These are phyloP conservation scores for Gymnodraco acuticeps DNA, from an alignment of 2,797 vertebrate species.

Conservation along the genomic window DNA sequence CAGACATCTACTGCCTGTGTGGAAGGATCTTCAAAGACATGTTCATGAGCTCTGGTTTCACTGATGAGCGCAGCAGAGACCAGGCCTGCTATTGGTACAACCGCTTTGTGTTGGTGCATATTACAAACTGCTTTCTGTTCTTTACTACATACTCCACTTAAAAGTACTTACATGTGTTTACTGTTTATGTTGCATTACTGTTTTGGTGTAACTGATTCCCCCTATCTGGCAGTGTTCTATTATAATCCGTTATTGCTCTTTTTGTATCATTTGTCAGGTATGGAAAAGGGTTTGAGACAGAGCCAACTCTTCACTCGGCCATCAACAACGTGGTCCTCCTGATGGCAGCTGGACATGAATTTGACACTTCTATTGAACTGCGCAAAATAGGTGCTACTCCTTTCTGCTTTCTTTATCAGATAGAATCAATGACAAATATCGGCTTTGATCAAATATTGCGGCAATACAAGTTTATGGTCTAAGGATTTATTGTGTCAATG, in stretches of 20 bases:
- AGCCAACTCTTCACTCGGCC: conserved; percentile 91
- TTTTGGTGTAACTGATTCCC: not conserved
- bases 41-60: conserved; percentile 90
- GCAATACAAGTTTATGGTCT: not conserved
- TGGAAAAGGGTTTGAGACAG: conserved; percentile 89
- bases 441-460: not conserved
- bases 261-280: conserved; percentile 84
- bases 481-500: not conserved
- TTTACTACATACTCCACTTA: not conserved
- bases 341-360: conserved; percentile 88
- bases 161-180: not conserved
- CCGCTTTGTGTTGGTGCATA: not conserved
- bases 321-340: conserved; percentile 91
- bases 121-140: not conserved
- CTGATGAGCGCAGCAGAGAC: conserved; percentile 83
- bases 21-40: conserved; percentile 95
- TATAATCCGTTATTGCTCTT: not conserved
- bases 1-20: conserved; percentile 93
- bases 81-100: conserved; percentile 89
- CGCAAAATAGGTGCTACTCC: conserved; percentile 87
- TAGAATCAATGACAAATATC: not conserved
- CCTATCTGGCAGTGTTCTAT: not conserved
- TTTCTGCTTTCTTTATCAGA: not conserved
- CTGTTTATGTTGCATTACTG: not conserved
- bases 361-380: conserved; percentile 89